Evolutionary conservation across 2,113 vertebrate genomes (phyloP).

Genomic region (Capra hircus): DNA sequence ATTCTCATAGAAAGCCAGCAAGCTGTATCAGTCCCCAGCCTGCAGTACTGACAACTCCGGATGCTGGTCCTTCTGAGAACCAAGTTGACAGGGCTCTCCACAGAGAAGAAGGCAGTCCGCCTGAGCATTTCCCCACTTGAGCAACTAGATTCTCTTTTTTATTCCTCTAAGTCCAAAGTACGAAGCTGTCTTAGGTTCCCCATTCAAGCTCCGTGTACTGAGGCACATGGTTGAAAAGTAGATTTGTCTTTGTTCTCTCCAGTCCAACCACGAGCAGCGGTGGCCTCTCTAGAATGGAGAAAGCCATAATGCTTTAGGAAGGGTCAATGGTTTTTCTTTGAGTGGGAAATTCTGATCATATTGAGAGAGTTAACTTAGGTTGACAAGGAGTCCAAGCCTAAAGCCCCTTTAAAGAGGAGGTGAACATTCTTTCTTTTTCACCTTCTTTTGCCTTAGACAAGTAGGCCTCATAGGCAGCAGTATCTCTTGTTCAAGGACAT

Average conservation of each 20-base stretch:
- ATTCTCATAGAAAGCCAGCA: not conserved
- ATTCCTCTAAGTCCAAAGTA: not conserved
- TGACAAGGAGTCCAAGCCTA: not conserved
- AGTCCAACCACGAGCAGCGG: not conserved
- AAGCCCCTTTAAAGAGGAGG: not conserved
- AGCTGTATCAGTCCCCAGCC: not conserved
- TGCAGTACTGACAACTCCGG: not conserved
- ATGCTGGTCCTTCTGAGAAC: too few species aligned
- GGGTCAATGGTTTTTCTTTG: not conserved
- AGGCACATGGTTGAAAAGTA: not conserved
- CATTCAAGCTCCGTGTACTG: not conserved
- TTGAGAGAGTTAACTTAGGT: not conserved
- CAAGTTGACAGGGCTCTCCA: rapidly evolving
- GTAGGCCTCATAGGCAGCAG: not conserved
- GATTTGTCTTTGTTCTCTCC: not conserved
- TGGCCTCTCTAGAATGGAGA: not conserved
- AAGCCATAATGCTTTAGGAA: not conserved
- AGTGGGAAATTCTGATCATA: not conserved
- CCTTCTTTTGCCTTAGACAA: not conserved
- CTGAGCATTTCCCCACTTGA: not conserved
- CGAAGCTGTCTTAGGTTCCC: not conserved
- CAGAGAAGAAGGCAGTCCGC: not conserved
- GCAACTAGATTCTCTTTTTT: not conserved
- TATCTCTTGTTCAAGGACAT: not conserved
- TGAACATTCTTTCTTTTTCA: not conserved